A percentile compares a stretch with the other conserved stretches of the same genome.
Conservation (phyloP, 2,113 vertebrate species). For the Rhodinocichla rosea region DNA sequence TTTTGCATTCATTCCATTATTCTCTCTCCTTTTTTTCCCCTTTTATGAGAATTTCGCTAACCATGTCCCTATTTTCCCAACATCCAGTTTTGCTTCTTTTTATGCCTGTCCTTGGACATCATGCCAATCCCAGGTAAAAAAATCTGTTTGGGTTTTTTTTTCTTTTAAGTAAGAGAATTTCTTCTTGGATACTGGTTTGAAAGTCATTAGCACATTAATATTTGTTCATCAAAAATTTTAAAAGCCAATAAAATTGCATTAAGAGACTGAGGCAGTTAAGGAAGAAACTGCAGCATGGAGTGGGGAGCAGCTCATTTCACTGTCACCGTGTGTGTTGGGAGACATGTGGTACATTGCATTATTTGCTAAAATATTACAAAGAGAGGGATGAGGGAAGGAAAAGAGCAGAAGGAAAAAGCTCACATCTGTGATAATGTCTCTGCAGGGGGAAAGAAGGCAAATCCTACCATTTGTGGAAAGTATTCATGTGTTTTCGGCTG, state of each 20-base stretch:
- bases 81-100: neutral
- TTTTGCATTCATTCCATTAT: conserved; percentile 32
- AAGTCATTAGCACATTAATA: neutral
- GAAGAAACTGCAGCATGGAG: neutral
- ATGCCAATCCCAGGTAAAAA: neutral
- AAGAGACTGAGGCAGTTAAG: neutral
- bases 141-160: neutral
- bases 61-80: neutral
- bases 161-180: neutral
- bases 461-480: conserved; percentile 46
- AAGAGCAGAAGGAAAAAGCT: neutral
- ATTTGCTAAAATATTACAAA: conserved; percentile 45
- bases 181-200: neutral
- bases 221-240: neutral
- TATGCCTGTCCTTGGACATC: neutral
- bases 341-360: neutral
- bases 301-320: neutral
- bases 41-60: neutral
- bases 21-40: neutral
- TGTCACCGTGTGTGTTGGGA: neutral
- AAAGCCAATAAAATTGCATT: neutral
- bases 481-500: conserved; percentile 32
- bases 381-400: neutral
- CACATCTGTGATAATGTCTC: conserved; percentile 29
- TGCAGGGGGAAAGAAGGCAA: conserved; percentile 13